Conservation (phyloP, 30 jellyfish, hydroid and myxozoan species). For the Hydra vulgaris region DNA sequence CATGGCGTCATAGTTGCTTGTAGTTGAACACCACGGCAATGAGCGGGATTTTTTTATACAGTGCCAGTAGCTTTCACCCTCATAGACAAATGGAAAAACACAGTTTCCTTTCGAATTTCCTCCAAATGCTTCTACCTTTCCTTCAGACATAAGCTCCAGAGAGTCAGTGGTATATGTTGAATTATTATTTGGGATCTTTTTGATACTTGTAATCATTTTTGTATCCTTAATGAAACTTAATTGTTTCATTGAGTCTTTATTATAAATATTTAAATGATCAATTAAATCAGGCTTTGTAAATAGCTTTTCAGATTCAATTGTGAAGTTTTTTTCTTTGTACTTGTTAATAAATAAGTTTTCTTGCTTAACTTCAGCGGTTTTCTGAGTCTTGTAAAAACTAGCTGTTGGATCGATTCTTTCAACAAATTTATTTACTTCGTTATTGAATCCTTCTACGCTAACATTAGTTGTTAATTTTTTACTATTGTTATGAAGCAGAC, state of each 20-base stretch:
- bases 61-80: slow-evolving; percentile 12
- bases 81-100: slow-evolving; percentile 25
- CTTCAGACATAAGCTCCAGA: neutral
- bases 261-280: neutral
- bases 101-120: slow-evolving; percentile 22
- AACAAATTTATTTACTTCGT: neutral
- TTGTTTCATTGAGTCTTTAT: neutral
- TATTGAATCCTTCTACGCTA: slow-evolving; percentile 7
- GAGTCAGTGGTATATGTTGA: neutral
- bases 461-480: neutral
- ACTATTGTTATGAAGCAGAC: too few species aligned
- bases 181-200: neutral
- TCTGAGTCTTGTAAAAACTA: neutral
- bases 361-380: too few species aligned
- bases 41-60: slow-evolving; percentile 8
- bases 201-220: neutral
- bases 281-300: neutral
- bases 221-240: neutral
- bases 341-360: neutral
- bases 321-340: too few species aligned
- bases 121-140: slow-evolving; percentile 9
- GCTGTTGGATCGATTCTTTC: neutral
- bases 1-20: slow-evolving; percentile 23
- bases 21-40: slow-evolving; percentile 26
- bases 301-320: neutral